Conservation (phyloP, 1,140 invertebrate genomes). For the Magallana ariakensis region DNA sequence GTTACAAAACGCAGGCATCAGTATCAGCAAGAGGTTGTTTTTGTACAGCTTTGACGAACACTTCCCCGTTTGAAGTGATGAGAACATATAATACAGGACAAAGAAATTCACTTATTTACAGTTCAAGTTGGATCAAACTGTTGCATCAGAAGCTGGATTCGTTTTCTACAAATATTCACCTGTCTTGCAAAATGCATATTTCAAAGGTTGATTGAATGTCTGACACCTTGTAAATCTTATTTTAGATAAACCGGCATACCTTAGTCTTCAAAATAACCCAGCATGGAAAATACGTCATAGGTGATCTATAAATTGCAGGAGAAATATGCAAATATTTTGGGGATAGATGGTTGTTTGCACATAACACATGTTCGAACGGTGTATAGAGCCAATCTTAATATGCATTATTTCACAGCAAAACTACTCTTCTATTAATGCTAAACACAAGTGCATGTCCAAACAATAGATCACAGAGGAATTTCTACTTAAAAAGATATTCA, state of each 20-base stretch:
- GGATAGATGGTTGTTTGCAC: background rate
- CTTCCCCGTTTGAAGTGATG: background rate
- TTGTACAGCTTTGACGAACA: conserved; percentile 5
- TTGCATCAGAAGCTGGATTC: background rate
- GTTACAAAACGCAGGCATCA: conserved; percentile 28
- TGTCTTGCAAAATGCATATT: background rate
- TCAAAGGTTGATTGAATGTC: background rate
- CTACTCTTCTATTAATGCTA: background rate
- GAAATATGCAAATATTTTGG: background rate
- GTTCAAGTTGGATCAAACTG: background rate
- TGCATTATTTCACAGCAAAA: background rate
- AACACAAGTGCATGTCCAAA: too few species aligned
- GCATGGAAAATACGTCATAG: background rate
- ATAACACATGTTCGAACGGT: background rate
- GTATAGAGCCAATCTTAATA: too few species aligned
- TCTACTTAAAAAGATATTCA: too few species aligned
- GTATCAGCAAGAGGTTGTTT: conserved; percentile 7
- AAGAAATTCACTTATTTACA: conserved; percentile 8
- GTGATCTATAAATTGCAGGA: background rate
- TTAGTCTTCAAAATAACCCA: background rate
- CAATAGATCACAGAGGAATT: too few species aligned
- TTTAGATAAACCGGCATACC: background rate
- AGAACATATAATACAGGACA: background rate
- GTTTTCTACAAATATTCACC: background rate
- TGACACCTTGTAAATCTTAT: background rate